Conservation (phyloP, 2,797 vertebrate genomes). For the Mico argentatus region DNA sequence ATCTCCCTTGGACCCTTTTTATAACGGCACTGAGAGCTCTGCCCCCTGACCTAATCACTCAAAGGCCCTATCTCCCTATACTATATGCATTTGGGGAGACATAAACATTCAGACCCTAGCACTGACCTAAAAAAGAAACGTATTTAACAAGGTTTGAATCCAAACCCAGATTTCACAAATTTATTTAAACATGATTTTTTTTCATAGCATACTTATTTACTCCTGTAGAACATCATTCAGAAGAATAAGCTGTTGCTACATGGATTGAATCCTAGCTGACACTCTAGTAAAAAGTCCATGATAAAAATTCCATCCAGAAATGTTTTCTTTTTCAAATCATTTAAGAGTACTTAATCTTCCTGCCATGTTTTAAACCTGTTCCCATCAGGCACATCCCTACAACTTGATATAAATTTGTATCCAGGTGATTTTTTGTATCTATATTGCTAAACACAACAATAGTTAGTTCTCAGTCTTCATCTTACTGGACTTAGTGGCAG, state of each 20-base stretch:
- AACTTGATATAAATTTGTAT: background rate
- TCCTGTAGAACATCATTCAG: background rate
- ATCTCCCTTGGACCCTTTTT: background rate
- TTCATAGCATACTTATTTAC: background rate
- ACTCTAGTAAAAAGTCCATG: background rate
- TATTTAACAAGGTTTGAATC: background rate
- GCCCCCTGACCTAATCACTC: background rate
- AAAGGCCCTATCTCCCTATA: background rate
- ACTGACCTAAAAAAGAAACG: background rate
- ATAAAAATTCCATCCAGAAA: constrained; percentile 13
- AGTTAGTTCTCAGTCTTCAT: background rate
- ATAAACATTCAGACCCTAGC: background rate
- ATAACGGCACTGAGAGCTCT: background rate
- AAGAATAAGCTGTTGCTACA: background rate
- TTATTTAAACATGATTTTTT: background rate
- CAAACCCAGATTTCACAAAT: background rate
- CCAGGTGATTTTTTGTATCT: background rate
- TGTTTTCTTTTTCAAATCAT: background rate
- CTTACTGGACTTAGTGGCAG: background rate
- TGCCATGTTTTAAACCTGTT: background rate
- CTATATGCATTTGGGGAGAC: background rate
- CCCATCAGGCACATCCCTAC: background rate
- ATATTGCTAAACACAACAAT: background rate
- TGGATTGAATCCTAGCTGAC: background rate
- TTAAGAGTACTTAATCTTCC: background rate